Conservation (phyloP, 2,797 vertebrate genomes). For the Urophycis tenuis region DNA sequence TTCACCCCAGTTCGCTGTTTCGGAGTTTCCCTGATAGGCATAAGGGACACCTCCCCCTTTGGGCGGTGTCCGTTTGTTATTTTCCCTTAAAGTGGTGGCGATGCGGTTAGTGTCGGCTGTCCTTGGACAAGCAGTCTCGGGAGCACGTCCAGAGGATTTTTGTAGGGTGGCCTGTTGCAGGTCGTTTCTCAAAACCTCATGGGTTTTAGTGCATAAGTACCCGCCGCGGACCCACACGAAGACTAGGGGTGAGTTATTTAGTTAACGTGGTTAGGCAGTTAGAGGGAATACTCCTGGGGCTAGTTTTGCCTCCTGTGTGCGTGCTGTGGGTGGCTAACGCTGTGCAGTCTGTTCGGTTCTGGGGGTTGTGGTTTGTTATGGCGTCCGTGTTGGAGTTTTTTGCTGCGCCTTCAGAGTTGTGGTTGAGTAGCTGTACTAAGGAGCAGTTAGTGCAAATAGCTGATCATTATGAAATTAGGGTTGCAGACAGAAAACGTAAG, state of each 20-base stretch:
- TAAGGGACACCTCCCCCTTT: neutral
- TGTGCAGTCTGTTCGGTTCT: neutral
- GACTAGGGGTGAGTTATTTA: neutral
- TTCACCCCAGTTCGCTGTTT: too few relatives aligned
- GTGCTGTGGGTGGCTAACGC: neutral
- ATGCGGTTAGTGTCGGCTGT: too few relatives aligned
- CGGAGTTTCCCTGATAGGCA: neutral
- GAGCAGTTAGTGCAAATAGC: neutral
- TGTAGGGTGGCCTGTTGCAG: neutral
- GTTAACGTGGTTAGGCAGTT: neutral
- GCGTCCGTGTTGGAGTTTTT: neutral
- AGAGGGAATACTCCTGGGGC: neutral
- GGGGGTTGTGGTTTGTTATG: neutral
- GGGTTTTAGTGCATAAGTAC: constrained; percentile 1
- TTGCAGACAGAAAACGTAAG: neutral
- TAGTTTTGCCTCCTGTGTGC: too few relatives aligned
- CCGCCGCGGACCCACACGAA: neutral
- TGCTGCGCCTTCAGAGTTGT: neutral
- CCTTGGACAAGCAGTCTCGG: too few relatives aligned
- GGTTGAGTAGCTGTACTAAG: neutral
- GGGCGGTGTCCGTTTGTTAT: neutral
- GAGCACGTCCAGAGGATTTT: too few relatives aligned
- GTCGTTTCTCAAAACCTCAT: neutral
- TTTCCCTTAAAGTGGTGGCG: neutral
- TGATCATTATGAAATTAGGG: neutral